Base-by-base conservation (phyloP, 2,888 invertebrate genomes). In the Argyresthia goedartella region DNA sequence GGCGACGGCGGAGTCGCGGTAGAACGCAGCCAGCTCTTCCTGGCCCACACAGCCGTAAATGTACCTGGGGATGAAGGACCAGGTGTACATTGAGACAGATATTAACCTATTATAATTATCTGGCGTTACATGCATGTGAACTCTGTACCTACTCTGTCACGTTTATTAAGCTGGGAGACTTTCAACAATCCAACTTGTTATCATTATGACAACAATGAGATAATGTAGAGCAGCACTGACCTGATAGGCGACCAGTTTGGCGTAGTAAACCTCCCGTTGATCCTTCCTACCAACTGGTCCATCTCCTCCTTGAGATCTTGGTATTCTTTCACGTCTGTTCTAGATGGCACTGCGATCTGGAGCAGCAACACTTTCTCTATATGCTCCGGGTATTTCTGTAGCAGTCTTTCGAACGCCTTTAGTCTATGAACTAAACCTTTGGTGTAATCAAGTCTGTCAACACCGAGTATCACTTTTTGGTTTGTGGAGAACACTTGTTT, bases 191-290 rank as follows among this genome's bases (percentile, higher is more conserved):
- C 6, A 25, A 25, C 25, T 25, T 25, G 25, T 25, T 25, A 25
- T 25, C 25, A 4, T 25, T 25, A 6, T 25, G 25, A 25, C 2
- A 25, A 25, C 25, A 25, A 25, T 25, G 25, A 25, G 25, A 6
- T 25, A 25, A 25, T 25, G 25, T 25, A 25, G 25, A 8, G 44
- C 15, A 15, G 15, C 14, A 13, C 36, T 64, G 60, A 87, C 76
- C 92, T 89, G 59, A 96, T 96, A 0, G 96, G 96, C 0, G 96
- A 95, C 96, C 96, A 96, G 71, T 95, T 95, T 0, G 95, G 94
- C 0, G 95, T 96, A 0, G 95, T 95, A 65, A 96, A 96, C 53
- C 92, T 90, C 13, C 96, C 96, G 69, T 96, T 96, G 54, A 96
- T 96, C 54, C 93, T 88, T 14, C 94, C 96, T 48, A 96, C 95